These are phyloP conservation scores for Oscheius myriophilus DNA, from an alignment of 2,888 invertebrate species.

Conservation along the genomic window DNA sequence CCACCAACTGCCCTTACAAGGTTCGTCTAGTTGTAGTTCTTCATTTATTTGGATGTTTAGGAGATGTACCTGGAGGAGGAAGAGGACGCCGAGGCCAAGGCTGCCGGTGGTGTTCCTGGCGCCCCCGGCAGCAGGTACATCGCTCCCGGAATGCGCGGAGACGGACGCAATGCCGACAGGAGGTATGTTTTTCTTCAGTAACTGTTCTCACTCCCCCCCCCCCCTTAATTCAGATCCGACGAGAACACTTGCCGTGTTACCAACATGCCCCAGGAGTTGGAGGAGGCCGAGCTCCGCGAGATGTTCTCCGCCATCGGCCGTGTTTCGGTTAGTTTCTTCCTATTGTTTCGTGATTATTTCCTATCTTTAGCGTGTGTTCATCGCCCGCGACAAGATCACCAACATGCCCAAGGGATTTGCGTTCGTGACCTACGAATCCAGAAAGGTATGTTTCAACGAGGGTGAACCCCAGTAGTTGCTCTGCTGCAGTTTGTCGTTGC, in stretches of 20 bases:
- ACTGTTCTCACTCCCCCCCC: too few species aligned
- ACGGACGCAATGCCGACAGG: constrained; percentile 14
- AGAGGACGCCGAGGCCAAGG: constrained; percentile 49
- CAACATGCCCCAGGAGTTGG: constrained; percentile 92
- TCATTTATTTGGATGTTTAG: constrained; percentile 30
- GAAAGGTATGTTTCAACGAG: constrained; percentile 78
- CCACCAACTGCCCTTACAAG: constrained; percentile 96
- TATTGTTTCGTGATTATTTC: neutral
- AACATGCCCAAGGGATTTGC: constrained; percentile 84
- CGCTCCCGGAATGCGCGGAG: constrained; percentile 35
- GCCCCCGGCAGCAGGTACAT: constrained; percentile 31
- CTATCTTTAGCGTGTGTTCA: constrained; percentile 84
- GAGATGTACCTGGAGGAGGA: constrained; percentile 59
- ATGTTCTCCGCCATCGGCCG: constrained; percentile 89
- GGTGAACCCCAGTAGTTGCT: too few species aligned
- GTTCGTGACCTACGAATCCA: constrained; percentile 92
- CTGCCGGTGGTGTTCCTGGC: constrained; percentile 35
- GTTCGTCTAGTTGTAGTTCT: constrained; percentile 76
- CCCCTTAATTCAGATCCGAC: constrained; percentile 54
- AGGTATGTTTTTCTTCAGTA: too few species aligned
- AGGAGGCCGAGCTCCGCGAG: constrained; percentile 91
- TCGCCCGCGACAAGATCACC: constrained; percentile 85
- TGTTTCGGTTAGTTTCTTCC: constrained; percentile 15
- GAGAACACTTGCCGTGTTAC: constrained; percentile 91
- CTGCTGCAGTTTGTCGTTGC: too few species aligned